Evolutionary conservation across 2,888 invertebrate species (phyloP), one percentile per base, ranked within the genome.

Genomic region (Ochlodes sylvanus): DNA sequence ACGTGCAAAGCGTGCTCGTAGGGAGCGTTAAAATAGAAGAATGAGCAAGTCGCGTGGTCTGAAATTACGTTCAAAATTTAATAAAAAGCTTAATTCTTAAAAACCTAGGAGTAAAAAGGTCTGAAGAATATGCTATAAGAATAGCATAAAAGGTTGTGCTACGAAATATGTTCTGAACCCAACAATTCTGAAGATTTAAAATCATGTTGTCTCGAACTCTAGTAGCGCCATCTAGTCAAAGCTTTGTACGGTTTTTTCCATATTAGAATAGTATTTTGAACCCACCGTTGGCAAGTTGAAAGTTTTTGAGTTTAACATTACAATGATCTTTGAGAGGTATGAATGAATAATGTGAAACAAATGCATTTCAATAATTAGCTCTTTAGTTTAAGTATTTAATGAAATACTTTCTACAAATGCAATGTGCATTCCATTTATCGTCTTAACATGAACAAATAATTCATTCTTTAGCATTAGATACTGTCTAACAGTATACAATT

Each of bases 11-110:
- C 72, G 79, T 9, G 79, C 79, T 14, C 76, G 80, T 5, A 82
- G 90, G 12, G 91, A 89, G 74, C 90, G 91, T 70, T 91, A 76
- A 86, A 21, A 14, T 50, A 10, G 1, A 50, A 17, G 12, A 19
- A 6, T 50, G 0, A 19, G 12, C 0, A 27, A 27, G 27, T 2
- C 27, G 5, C 5, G 27, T 27, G 27, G 27, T 27, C 2, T 27
- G 27, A 27, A 2, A 27, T 27, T 27, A 27, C 27, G 27, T 27
- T 27, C 2, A 27, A 27, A 27, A 27, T 27, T 4, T 27, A 27
- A 27, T 27, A 27, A 27, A 27, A 27, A 27, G 27, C 27, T 27
- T 27, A 27, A 4, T 27, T 27, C 27, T 27, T 4, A 27, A 27
- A 27, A 27, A 27, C 2, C 27, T 27, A 4, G 5, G 3, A 5